A percentile compares a stretch with the other conserved stretches of the same genome.
Conservation (phyloP, 2,888 invertebrate species). For the Drosophila glabriapex region DNA sequence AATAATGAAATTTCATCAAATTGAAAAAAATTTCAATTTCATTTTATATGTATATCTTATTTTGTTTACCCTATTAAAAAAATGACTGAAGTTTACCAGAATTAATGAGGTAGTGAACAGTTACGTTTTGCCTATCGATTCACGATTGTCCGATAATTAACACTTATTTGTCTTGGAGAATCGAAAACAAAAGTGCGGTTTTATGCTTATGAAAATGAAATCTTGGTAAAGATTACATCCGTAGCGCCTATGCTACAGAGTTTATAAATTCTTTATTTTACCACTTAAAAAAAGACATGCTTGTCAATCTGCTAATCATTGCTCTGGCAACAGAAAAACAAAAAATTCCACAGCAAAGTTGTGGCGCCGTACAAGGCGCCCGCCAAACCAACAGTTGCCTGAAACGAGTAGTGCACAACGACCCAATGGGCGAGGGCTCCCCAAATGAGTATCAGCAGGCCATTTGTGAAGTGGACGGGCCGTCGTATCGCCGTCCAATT, state of each 20-base stretch:
- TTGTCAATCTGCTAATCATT: slow-evolving; percentile 61
- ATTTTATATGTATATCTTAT: background rate
- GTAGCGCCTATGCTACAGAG: background rate
- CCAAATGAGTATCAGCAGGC: slow-evolving; percentile 83
- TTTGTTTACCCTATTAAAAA: too few species aligned
- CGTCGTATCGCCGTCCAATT: slow-evolving; percentile 84
- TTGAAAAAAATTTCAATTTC: background rate
- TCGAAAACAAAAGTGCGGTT: background rate
- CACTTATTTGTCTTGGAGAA: background rate
- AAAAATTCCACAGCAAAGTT: slow-evolving; percentile 82
- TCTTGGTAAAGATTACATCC: background rate
- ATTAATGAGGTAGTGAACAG: background rate
- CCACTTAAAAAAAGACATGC: slow-evolving; percentile 8
- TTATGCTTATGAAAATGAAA: slow-evolving; percentile 5
- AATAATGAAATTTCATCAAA: background rate
- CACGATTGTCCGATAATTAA: slow-evolving; percentile 4
- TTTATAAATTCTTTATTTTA: slow-evolving; percentile 27
- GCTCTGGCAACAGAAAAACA: slow-evolving; percentile 80
- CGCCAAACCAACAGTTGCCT: slow-evolving; percentile 83
- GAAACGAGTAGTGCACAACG: slow-evolving; percentile 83
- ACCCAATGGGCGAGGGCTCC: slow-evolving; percentile 83
- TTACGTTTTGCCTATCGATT: background rate
- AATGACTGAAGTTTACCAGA: too few species aligned
- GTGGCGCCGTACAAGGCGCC: slow-evolving; percentile 80
- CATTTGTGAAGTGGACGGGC: slow-evolving; percentile 84